Evolutionary conservation across 2,797 vertebrate species (phyloP), one percentile per base, ranked within the genome.

Genomic region (Anguilla marmorata): DNA sequence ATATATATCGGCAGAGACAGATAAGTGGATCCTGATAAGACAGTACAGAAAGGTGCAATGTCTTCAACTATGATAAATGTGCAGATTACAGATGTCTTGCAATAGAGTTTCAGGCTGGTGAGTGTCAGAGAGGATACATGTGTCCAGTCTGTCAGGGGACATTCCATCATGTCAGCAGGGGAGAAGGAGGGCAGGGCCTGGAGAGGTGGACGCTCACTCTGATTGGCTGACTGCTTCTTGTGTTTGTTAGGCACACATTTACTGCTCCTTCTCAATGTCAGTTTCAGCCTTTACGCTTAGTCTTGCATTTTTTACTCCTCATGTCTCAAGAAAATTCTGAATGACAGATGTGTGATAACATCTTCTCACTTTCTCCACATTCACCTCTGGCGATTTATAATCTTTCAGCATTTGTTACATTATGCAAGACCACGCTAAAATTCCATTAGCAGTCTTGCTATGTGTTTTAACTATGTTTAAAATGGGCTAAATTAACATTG

Each of bases 231-330:
- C 33, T 76, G 74, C 74, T 76, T 33, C 74, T 41, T 41, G 30
- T 41, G 33, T 41, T 41, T 12, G 14, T 14, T 33, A 30, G 8
- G 30, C 30, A 74, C 30, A 27, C 19, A 76, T 76, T 37, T 41
- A 76, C 72, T 76, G 72, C 72, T 76, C 30, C 37, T 41, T 37
- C 37, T 41, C 74, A 76, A n/a, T 76, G 74, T 41, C 74, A 76
- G 16, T 16, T 37, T 76, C 33, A 41, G 12, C 14, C 74, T 76
- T 76, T 41, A 7, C 37, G 74, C 74, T 76, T 37, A 76, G 74
- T 21, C 74, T 16, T 37, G 14, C 27, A 27, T 72, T 72, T 63
- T 69, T 72, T 12, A 72, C n/a, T 33, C 69, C 69, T 72, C 69
- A 11, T 33, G 74, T n/a, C 37, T 76, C 33, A 4, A 16, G 30